Evolutionary conservation across 2,888 invertebrate genomes (phyloP).

Genomic region (Phengaris arion): DNA sequence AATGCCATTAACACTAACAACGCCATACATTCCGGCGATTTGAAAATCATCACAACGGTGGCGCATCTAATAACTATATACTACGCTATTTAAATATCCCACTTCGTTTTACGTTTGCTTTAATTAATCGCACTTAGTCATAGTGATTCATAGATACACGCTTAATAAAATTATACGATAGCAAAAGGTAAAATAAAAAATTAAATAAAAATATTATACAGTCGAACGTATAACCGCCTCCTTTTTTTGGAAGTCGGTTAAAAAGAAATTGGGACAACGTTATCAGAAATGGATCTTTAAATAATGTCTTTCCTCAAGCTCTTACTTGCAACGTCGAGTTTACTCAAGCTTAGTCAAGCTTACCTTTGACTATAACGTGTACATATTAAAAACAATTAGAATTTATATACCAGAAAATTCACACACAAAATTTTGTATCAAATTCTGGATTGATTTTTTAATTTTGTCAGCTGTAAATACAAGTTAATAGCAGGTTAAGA

Average conservation of each 20-base stretch:
- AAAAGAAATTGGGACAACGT: background rate
- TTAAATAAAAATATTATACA: too few relatives aligned
- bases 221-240: background rate
- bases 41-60: conserved; percentile 21
- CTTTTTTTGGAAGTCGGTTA: too few relatives aligned
- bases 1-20: conserved; percentile 15
- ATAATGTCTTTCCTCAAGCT: background rate
- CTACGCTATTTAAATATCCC: conserved; percentile 13
- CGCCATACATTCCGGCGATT: conserved; percentile 19
- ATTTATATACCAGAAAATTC: too few relatives aligned
- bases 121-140: background rate
- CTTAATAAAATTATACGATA: background rate
- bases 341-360: too few relatives aligned
- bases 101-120: background rate
- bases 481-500: too few relatives aligned
- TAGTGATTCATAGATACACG: background rate
- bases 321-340: too few relatives aligned
- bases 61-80: background rate
- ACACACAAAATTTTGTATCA: too few relatives aligned
- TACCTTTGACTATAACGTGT: too few relatives aligned
- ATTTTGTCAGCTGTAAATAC: too few relatives aligned
- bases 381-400: too few relatives aligned
- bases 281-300: background rate
- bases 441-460: too few relatives aligned
- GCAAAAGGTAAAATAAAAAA: background rate